Base-by-base conservation (phyloP, 1,140 invertebrate genomes). In the Aporrectodea caliginosa region DNA sequence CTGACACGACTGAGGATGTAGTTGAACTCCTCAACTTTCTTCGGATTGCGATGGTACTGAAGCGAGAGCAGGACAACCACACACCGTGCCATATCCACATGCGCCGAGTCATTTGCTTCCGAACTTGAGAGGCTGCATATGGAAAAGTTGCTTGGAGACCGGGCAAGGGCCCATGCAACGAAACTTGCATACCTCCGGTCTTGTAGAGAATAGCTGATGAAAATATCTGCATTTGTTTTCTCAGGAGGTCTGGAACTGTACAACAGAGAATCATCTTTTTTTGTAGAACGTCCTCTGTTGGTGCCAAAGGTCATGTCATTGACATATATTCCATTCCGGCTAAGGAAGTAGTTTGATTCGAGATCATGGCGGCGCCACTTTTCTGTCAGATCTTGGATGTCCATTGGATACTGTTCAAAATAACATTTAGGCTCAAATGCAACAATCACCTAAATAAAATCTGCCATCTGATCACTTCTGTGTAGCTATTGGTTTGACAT, bases 21-120 rank as follows among this genome's bases (percentile, higher is more conserved):
- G 27, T 72, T 35, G 22, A 78, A 73, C 32, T 78, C 77, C 16
- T 78, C 77, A 27, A 78, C 70, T 29, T 78, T 31, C 33, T 73
- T 70, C 70, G 16, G 27, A 30, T 58, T 71, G 2, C 30, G 6
- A 31, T 71, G 33, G 32, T 78, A 78, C 22, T 73, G 35, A 30
- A 1, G 0, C 1, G 77, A 78, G 0, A 78, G 69, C 22, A 78
- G 35, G 2, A 78, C 77, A 22, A 78, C 77, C 16, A 72, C 32
- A 32, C 68, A 72, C n/a, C 35, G 22, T 12, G 77, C 77, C 68
- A 31, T 68, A 1, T 78, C 69, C 6, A 78, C 32, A 2, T 72
- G 70, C 27, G 70, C 70, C 43, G 43, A 12, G 43, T 58, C 43
- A 22, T 58, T 58, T 58, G 43, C 43, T 22, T 58, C 43, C 43